These are phyloP conservation scores for Pyrrhura leucotis DNA, from an alignment of 2,797 vertebrate species.

Conservation along the genomic window DNA sequence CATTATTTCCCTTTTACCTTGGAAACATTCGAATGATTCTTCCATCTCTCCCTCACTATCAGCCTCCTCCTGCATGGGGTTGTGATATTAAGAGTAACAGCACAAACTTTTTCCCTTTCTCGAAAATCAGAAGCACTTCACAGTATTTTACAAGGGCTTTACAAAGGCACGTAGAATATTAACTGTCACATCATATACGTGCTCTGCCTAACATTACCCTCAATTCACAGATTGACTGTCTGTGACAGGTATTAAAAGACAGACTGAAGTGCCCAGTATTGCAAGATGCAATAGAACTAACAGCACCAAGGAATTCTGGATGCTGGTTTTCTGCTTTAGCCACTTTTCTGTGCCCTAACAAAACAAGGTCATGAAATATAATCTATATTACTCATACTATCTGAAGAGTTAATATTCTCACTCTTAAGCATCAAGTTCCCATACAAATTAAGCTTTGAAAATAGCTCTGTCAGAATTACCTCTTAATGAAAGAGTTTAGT, in stretches of 20 bases:
- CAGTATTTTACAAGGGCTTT: background rate
- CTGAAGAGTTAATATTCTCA: background rate
- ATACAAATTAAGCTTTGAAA: background rate
- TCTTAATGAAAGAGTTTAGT: background rate
- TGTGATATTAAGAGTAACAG: background rate
- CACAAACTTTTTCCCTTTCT: accelerated
- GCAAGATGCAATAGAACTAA: accelerated
- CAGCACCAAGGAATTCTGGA: background rate
- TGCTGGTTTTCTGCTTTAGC: background rate
- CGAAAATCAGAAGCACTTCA: background rate
- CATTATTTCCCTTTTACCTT: background rate
- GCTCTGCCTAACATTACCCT: background rate
- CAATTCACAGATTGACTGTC: background rate
- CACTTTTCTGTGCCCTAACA: background rate
- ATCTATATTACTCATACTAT: background rate
- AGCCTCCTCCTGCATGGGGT: background rate
- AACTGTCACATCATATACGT: background rate
- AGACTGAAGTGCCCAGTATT: background rate
- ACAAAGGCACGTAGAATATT: background rate
- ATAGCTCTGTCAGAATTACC: background rate
- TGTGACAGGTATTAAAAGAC: background rate
- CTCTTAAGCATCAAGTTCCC: background rate
- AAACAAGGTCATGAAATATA: background rate
- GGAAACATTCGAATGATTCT: background rate
- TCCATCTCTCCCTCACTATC: background rate